A percentile compares a stretch with the other conserved stretches of the same genome.
Evolutionary conservation across 1,140 invertebrate species (phyloP).

Genomic region (Drosophila mojavensis): DNA sequence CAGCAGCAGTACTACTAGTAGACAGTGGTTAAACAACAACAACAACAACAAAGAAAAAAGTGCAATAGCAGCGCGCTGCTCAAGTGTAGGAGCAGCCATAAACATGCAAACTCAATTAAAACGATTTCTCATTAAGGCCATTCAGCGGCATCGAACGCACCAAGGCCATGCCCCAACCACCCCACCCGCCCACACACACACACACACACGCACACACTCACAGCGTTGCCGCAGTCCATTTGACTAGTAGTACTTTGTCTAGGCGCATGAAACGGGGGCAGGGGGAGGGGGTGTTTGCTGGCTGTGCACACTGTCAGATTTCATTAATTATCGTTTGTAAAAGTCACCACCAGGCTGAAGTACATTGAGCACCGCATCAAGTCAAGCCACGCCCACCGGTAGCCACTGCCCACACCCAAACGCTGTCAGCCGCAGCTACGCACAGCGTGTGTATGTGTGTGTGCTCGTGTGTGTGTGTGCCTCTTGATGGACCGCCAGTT

Average conservation of each 20-base stretch:
- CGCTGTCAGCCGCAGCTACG: constrained; percentile 13
- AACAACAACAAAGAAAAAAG: background rate
- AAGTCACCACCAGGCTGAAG: constrained; percentile 66
- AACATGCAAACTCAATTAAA: constrained; percentile 84
- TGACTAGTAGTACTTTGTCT: constrained; percentile 4
- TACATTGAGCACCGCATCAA: constrained; percentile 11
- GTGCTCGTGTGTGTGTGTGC: background rate
- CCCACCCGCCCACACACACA: background rate
- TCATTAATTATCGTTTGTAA: constrained; percentile 83
- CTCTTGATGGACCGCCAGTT: constrained; percentile 24
- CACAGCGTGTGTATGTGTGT: background rate
- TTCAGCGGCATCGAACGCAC: constrained; percentile 50
- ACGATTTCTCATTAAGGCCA: constrained; percentile 83
- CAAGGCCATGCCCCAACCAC: background rate
- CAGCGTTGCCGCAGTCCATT: constrained; percentile 9
- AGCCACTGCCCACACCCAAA: background rate
- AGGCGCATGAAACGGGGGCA: background rate
- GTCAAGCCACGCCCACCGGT: background rate
- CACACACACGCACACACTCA: background rate
- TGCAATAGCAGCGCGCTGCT: constrained; percentile 34
- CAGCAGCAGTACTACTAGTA: background rate
- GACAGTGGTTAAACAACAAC: background rate
- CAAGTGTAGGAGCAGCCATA: constrained; percentile 73
- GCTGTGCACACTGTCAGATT: constrained; percentile 67
- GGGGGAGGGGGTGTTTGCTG: background rate